Evolutionary conservation across 2,888 invertebrate species (phyloP), one percentile per base, ranked within the genome.

Genomic region (Bombylius discolor): DNA sequence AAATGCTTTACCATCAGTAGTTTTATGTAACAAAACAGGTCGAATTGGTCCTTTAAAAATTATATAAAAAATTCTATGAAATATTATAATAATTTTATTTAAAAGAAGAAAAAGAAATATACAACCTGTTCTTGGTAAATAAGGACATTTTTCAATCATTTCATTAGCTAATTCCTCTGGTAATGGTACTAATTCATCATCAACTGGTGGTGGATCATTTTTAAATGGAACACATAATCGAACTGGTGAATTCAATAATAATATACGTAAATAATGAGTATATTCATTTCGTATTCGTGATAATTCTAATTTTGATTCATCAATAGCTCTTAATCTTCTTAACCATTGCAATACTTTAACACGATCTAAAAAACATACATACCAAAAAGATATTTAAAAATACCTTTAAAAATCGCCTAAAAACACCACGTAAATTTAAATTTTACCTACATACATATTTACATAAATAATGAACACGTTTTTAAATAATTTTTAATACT

Each of bases 271-370:
- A 56, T 76, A 72, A 62, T 79, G 78, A 3, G 74, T 69, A 58
- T 79, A 79, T 58, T 79, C 77, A 62, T 79, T 79, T 56, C 77
- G 71, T 52, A 77, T 65, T 62, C 72, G 75, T 4, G 70, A 68
- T 6, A 66, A 64, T 66, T 77, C 76, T 47, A 76, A 64, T 52
- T 72, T 70, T 51, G 75, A 73, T 49, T 75, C 75, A 5, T 76
- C 69, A 49, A 79, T 63, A 44, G 70, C 68, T 4, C 72, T 66
- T 7, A 80, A 63, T 65, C 76, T 77, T 56, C 77, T 67, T 4
- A 73, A 66, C 80, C 80, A 80, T 67, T 79, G 78, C 32, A 75
- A 71, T 59, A 76, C 76, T 58, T 77, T 68, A 8, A 79, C 78
- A 48, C 80, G 72, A 66, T 79, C 80, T 76, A 34, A 4, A 51